Conservation (phyloP, 2,797 vertebrate species). For the Labeo calbasu region DNA sequence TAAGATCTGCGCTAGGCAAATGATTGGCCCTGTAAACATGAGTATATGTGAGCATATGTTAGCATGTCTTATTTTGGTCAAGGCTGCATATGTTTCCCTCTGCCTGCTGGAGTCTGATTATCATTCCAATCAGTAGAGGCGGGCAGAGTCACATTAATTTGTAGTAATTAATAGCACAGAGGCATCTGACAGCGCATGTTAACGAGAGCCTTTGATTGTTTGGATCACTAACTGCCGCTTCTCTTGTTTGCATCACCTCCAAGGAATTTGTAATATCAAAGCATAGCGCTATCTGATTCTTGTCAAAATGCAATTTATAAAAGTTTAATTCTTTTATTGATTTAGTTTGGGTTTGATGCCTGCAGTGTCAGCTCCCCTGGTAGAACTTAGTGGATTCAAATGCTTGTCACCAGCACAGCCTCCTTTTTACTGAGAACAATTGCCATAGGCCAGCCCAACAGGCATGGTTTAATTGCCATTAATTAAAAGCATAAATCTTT, state of each 20-base stretch:
- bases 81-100: slow-evolving; percentile 92
- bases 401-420: slow-evolving; percentile 99
- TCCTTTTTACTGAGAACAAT: slow-evolving; percentile 99
- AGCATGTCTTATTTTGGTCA: slow-evolving; percentile 93
- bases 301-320: slow-evolving; percentile 99
- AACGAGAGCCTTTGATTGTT: slow-evolving; percentile 99
- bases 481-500: slow-evolving; percentile 99
- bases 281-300: slow-evolving; percentile 97
- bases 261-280: slow-evolving; percentile 99
- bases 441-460: slow-evolving; percentile 99
- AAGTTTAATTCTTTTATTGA: slow-evolving; percentile 99
- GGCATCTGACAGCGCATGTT: slow-evolving; percentile 96
- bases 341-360: slow-evolving; percentile 99
- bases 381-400: slow-evolving; percentile 99
- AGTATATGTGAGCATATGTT: slow-evolving; percentile 84
- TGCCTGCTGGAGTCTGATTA: slow-evolving; percentile 90
- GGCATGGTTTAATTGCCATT: slow-evolving; percentile 99
- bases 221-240: slow-evolving; percentile 97
- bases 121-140: slow-evolving; percentile 92
- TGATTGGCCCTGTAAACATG: slow-evolving; percentile 86
- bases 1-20: slow-evolving; percentile 64
- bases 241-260: slow-evolving; percentile 97
- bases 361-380: slow-evolving; percentile 99
- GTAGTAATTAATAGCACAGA: slow-evolving; percentile 99
- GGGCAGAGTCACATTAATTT: slow-evolving; percentile 97